Evolutionary conservation across 2,888 invertebrate genomes (phyloP).

Genomic region (Miltochrista miniata): DNA sequence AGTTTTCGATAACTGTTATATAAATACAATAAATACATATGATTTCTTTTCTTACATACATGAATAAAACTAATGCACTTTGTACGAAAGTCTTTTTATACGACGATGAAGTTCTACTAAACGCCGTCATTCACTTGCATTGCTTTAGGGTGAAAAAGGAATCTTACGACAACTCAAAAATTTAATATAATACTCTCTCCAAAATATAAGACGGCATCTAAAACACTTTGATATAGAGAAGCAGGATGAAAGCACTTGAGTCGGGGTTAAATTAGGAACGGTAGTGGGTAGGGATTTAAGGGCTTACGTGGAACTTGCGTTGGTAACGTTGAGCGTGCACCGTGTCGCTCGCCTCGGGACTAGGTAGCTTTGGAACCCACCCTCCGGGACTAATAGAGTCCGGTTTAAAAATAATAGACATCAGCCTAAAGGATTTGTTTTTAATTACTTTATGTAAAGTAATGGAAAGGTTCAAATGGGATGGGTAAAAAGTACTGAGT

Average conservation of each 20-base stretch:
- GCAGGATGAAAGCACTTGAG: slow-evolving; percentile 4
- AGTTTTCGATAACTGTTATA: no score
- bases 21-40: no score
- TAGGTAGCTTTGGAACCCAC: slow-evolving; percentile 6
- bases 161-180: no score
- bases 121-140: no score
- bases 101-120: not conserved
- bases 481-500: not conserved
- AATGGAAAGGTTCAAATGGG: no score
- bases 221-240: not conserved
- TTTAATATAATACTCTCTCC: no score
- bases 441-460: slow-evolving; percentile 4
- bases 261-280: slow-evolving; percentile 22
- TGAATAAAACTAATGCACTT: no score
- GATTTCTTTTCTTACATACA: no score
- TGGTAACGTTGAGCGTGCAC: slow-evolving; percentile 8
- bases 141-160: no score
- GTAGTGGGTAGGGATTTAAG: slow-evolving; percentile 26
- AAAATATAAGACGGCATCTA: not conserved
- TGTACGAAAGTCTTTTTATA: not conserved
- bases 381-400: slow-evolving; percentile 1
- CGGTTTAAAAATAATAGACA: slow-evolving; percentile 16
- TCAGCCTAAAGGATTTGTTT: slow-evolving; percentile 7
- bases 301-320: slow-evolving; percentile 3
- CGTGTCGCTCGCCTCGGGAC: not conserved